A percentile compares a stretch with the other conserved stretches of the same genome.
Conservation (phyloP, 2,797 vertebrate genomes). For the Xiphophorus birchmanni region DNA sequence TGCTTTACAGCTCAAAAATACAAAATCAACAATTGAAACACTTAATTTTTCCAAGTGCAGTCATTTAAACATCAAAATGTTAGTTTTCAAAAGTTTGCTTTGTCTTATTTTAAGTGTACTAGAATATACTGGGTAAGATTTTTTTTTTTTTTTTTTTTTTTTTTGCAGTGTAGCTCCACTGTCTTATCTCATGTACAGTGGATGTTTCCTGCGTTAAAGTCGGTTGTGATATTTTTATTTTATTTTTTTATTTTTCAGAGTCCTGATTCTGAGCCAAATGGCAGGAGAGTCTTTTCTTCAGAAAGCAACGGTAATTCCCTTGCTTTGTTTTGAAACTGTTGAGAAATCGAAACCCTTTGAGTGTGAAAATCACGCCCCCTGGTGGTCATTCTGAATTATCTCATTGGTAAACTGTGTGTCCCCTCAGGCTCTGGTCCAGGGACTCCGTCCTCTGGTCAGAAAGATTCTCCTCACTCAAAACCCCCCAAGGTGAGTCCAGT, state of each 20-base stretch:
- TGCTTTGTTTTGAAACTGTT: not conserved
- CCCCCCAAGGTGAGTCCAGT: constrained; percentile 79
- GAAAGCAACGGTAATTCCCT: constrained; percentile 74
- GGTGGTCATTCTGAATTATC: constrained; percentile 33
- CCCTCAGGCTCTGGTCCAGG: constrained; percentile 64
- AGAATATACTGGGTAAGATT: too few species aligned
- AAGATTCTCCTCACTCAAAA: constrained; percentile 82
- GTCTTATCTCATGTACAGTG: not conserved
- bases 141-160: too few species aligned
- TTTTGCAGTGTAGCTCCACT: not conserved
- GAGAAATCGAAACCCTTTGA: not conserved
- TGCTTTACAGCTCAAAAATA: too few species aligned
- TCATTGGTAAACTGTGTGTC: not conserved
- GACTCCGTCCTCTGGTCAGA: constrained; percentile 68
- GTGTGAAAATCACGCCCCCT: constrained; percentile 47
- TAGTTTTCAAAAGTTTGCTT: too few species aligned
- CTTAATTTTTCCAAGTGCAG: too few species aligned
- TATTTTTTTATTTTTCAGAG: constrained; percentile 43
- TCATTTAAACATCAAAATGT: too few species aligned
- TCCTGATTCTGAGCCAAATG: constrained; percentile 63
- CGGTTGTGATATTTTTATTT: not conserved
- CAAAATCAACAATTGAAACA: too few species aligned
- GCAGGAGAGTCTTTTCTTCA: constrained; percentile 58
- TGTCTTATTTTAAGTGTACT: too few species aligned
- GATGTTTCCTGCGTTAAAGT: not conserved